These are phyloP conservation scores for Mylabris sibirica DNA, from an alignment of 2,888 invertebrate genomes.

Conservation along the genomic window DNA sequence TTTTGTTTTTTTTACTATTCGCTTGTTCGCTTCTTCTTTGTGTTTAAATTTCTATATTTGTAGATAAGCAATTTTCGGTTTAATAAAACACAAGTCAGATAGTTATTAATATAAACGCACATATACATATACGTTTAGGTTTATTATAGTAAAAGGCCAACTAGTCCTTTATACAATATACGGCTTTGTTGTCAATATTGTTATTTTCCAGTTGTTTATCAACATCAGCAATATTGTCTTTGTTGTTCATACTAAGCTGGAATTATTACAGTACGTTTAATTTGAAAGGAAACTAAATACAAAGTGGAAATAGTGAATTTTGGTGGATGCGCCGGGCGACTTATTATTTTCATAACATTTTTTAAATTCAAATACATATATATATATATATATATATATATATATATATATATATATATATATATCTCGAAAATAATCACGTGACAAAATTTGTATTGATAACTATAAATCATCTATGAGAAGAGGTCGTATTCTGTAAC, in stretches of 20 bases:
- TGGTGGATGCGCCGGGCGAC: slow-evolving; percentile 5
- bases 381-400: too few species aligned
- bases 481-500: too few species aligned
- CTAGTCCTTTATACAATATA: not conserved
- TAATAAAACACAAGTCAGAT: not conserved
- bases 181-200: not conserved
- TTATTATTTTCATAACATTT: too few species aligned
- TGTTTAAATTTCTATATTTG: too few species aligned
- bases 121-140: not conserved
- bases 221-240: not conserved
- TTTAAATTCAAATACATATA: too few species aligned
- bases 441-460: too few species aligned
- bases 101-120: not conserved
- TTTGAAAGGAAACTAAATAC: not conserved
- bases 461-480: too few species aligned
- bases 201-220: not conserved
- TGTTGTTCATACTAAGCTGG: not conserved
- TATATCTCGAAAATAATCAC: too few species aligned
- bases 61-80: too few species aligned
- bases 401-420: too few species aligned
- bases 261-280: not conserved
- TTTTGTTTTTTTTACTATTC: too few species aligned
- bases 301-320: not conserved
- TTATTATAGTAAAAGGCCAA: not conserved
- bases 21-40: too few species aligned